Percentiles rank a stretch among this genome's conserved stretches.
Evolutionary conservation across 2,113 vertebrate genomes (phyloP).

Genomic region (Monarcha castaneiventris): DNA sequence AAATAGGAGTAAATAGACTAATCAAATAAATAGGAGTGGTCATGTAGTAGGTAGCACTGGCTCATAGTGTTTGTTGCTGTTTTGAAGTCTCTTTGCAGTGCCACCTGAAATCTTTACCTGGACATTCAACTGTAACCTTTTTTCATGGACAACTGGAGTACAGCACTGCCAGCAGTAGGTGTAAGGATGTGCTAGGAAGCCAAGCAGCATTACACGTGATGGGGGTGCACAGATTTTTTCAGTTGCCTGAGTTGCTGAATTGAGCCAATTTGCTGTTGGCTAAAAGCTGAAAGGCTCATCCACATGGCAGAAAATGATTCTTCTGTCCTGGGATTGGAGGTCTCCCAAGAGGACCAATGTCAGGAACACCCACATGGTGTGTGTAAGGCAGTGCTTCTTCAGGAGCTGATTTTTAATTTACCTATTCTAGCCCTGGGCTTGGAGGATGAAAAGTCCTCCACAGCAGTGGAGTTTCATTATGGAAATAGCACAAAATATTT

Average conservation of each 20-base stretch:
- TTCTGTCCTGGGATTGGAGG: neutral
- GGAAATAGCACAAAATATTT: neutral
- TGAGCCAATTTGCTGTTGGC: neutral
- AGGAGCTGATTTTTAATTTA: neutral
- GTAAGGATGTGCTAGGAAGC: neutral
- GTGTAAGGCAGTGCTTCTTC: neutral
- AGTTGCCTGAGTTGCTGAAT: neutral
- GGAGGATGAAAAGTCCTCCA: neutral
- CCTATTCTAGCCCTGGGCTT: neutral
- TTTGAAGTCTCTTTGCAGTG: neutral
- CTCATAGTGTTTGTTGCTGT: neutral
- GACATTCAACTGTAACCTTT: neutral
- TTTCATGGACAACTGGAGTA: neutral
- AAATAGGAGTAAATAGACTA: neutral
- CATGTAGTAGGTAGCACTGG: neutral
- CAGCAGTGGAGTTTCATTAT: neutral
- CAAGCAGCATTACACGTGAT: neutral
- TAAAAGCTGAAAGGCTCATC: neutral
- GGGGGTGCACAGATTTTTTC: neutral
- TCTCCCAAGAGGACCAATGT: neutral
- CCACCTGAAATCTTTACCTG: neutral
- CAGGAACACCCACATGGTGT: neutral
- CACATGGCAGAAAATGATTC: rapidly evolving
- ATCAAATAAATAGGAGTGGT: neutral
- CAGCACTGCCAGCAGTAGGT: neutral